Conservation (phyloP, 2,797 vertebrate genomes). For the Cyprinella venusta region DNA sequence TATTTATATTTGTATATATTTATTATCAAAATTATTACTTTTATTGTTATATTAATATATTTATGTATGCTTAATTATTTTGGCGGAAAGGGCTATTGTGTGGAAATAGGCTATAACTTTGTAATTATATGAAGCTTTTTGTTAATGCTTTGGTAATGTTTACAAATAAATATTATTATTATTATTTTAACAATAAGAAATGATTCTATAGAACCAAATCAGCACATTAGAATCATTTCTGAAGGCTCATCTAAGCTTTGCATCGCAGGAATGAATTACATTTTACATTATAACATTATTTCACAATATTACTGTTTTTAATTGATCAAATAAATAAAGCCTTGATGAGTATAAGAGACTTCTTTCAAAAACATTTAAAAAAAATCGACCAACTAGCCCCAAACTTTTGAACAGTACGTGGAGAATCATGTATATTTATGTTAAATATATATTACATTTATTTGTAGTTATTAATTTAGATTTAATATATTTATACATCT, state of each 20-base stretch:
- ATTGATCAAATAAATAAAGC: not conserved
- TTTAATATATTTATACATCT: not conserved
- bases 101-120: not conserved
- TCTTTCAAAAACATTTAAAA: not conserved
- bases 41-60: not conserved
- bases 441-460: not conserved
- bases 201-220: not conserved
- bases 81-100: not conserved
- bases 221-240: not conserved
- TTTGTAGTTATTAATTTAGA: not conserved
- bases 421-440: not conserved
- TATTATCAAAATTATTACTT: no score
- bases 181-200: not conserved
- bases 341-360: not conserved
- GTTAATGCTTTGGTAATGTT: not conserved
- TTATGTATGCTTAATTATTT: not conserved
- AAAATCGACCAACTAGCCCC: not conserved
- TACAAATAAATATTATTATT: not conserved
- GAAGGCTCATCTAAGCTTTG: not conserved
- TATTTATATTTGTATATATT: not conserved
- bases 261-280: no score
- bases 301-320: not conserved
- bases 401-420: not conserved
- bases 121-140: not conserved
- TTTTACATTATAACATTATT: not conserved